A percentile compares a stretch with the other conserved stretches of the same genome.
Conservation (phyloP, 2,797 vertebrate species). For the Aeoliscus strigatus region DNA sequence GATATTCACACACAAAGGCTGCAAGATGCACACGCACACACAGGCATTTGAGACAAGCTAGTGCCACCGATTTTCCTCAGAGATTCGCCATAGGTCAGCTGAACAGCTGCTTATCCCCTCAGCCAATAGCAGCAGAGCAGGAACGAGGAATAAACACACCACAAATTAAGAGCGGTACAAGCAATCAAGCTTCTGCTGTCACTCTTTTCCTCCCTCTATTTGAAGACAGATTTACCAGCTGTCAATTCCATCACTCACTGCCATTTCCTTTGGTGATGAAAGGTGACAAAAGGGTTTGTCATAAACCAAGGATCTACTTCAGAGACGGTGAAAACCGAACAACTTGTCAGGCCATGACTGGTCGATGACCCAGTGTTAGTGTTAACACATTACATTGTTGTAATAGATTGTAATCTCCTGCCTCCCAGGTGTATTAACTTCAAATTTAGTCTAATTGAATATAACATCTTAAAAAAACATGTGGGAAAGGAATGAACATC, state of each 20-base stretch:
- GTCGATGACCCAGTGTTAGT: too few species aligned
- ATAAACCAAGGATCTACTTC: too few species aligned
- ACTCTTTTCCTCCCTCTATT: conserved; percentile 14
- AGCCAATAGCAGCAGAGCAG: conserved; percentile 55
- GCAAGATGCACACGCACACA: conserved; percentile 2
- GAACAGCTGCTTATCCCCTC: conserved; percentile 58
- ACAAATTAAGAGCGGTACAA: conserved; percentile 57
- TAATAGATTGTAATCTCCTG: too few species aligned
- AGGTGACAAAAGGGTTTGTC: conserved; percentile 38
- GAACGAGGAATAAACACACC: conserved; percentile 42
- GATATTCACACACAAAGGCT: conserved; percentile 8
- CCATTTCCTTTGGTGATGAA: conserved; percentile 20
- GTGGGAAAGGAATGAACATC: not conserved
- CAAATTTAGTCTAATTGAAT: not conserved
- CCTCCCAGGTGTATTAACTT: too few species aligned
- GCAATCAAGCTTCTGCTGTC: conserved; percentile 43
- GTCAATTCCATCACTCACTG: conserved; percentile 22
- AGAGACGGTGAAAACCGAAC: too few species aligned
- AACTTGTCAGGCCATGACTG: too few species aligned
- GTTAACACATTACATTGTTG: too few species aligned
- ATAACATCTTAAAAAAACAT: not conserved
- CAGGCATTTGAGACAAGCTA: conserved; percentile 25
- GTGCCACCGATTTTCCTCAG: conserved; percentile 37
- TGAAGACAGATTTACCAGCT: conserved; percentile 33
- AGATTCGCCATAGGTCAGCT: conserved; percentile 50